Conservation (phyloP, 1,140 invertebrate species). For the Brachionus angularis region DNA sequence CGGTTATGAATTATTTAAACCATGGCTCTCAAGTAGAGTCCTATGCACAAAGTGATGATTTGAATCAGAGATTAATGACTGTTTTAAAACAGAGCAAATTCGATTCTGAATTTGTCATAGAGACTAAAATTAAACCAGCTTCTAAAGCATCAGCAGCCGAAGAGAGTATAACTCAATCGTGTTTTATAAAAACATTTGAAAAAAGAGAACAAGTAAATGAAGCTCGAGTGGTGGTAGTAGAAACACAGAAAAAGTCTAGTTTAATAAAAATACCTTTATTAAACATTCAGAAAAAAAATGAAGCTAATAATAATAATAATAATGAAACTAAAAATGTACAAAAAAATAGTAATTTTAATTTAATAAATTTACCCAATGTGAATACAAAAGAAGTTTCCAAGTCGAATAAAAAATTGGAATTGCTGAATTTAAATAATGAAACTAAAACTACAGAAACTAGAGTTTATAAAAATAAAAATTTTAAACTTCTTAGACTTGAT, state of each 20-base stretch:
- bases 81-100: background rate
- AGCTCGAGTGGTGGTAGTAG: background rate
- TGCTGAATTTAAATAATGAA: too few species aligned
- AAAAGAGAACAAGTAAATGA: background rate
- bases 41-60: too few species aligned
- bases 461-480: too few species aligned
- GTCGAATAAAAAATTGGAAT: too few species aligned
- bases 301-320: background rate
- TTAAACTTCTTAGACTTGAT: too few species aligned
- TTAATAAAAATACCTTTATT: conserved; percentile 22
- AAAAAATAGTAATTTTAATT: too few species aligned
- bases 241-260: background rate
- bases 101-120: conserved; percentile 4
- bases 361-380: too few species aligned
- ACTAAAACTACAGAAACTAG: too few species aligned
- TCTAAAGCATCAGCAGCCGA: background rate
- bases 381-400: too few species aligned
- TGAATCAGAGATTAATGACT: background rate
- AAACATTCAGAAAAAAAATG: background rate
- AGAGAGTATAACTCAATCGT: background rate
- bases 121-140: conserved; percentile 5
- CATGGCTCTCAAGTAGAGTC: background rate
- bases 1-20: conserved; percentile 34
- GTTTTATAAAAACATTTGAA: background rate
- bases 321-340: background rate